Percentiles rank a stretch among this genome's conserved stretches.
phyloP scores from a whole-genome alignment of 2,113 vertebrate species.

The Epinephelus moara region DNA sequence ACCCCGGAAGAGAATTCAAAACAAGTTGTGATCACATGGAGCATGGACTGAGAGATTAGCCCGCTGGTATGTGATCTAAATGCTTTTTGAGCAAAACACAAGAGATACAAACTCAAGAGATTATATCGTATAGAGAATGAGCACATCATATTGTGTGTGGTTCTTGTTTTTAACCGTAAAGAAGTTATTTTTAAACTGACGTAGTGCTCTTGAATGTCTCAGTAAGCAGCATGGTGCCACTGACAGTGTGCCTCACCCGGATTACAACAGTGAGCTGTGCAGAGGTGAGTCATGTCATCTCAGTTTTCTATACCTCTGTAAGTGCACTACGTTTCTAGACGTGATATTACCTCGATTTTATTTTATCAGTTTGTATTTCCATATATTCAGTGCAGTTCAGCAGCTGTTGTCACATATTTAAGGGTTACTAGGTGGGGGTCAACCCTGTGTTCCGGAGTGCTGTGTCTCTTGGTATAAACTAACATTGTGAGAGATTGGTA shows the following conservation, averaged over 20 bases:
- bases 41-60: not conserved
- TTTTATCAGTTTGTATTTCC: not conserved
- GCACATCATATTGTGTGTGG: accelerated
- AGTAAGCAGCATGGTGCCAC: slow-evolving; percentile 20
- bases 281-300: slow-evolving; percentile 38
- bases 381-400: not conserved
- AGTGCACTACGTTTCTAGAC: not conserved
- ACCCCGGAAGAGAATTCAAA: slow-evolving; percentile 66
- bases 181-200: not conserved
- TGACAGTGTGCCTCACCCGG: not conserved
- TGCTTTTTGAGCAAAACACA: accelerated
- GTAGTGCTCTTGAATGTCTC: slow-evolving; percentile 9
- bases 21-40: slow-evolving; percentile 40
- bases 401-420: not conserved
- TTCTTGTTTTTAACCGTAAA: not conserved
- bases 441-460: no score
- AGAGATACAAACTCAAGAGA: accelerated
- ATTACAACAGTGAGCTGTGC: not conserved
- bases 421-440: not conserved
- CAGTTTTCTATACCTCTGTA: not conserved
- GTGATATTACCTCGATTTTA: no score
- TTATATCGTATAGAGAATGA: no score
- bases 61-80: no score
- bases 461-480: no score
- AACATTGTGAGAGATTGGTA: no score